Conservation (phyloP, 2,888 invertebrate species). For the Hemicrepidius hirtus region DNA sequence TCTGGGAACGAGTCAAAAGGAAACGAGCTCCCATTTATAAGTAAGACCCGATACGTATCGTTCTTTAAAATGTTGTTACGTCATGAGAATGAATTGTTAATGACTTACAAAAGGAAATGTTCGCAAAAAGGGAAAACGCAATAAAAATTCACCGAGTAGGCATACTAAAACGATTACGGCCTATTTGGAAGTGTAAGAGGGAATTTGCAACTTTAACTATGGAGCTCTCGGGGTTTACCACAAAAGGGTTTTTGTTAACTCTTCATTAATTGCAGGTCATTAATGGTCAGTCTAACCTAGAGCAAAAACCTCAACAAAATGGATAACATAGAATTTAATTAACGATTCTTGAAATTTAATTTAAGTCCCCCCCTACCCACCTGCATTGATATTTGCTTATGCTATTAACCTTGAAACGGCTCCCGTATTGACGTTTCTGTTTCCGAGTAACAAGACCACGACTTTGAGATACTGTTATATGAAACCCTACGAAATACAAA, state of each 20-base stretch:
- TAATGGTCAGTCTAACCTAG: neutral
- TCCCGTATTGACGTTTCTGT: constrained; percentile 33
- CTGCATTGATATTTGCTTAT: neutral
- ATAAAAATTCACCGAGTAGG: constrained; percentile 11
- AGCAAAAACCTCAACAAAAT: neutral
- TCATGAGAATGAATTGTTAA: constrained; percentile 38
- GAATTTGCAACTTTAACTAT: constrained; percentile 18
- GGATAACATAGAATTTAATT: neutral
- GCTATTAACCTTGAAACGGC: neutral
- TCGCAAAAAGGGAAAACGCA: neutral
- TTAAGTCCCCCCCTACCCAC: no score
- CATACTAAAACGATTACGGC: constrained; percentile 1
- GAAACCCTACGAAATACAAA: constrained; percentile 41
- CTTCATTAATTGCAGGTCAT: neutral
- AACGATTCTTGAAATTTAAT: neutral
- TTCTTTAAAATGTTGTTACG: constrained; percentile 31
- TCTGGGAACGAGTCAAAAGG: constrained; percentile 5
- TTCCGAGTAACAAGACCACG: constrained; percentile 31
- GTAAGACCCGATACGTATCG: constrained; percentile 13
- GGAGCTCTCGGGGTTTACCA: neutral
- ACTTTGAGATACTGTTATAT: constrained; percentile 33
- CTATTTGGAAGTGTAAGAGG: constrained; percentile 20
- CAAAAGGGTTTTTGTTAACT: constrained; percentile 12
- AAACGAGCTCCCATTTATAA: constrained; percentile 29
- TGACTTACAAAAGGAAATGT: constrained; percentile 6